These are phyloP conservation scores for Stichodactyla helianthus DNA, from an alignment of 64 coral and sea anemone species.

Conservation along the genomic window DNA sequence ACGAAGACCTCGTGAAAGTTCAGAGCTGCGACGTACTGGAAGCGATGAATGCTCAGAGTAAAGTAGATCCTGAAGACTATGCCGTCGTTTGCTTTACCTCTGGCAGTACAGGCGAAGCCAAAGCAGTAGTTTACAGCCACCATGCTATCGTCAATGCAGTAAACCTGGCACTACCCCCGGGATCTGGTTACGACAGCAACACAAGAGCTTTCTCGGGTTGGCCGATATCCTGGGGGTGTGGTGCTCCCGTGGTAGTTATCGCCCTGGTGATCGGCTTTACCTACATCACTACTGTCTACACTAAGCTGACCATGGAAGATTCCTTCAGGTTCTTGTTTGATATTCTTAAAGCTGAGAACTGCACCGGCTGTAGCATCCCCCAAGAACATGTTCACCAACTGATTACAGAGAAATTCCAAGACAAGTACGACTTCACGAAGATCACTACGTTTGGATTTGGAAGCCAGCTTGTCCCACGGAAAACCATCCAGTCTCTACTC, in stretches of 20 bases:
- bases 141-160: background rate
- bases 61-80: conserved; percentile 13
- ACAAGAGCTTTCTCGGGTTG: background rate
- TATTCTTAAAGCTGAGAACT: background rate
- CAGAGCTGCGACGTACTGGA: background rate
- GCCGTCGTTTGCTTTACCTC: conserved; percentile 8
- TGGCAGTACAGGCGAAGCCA: conserved; percentile 14
- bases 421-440: conserved; percentile 2
- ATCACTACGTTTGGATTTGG: background rate
- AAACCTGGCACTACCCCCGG: background rate
- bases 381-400: conserved; percentile 7
- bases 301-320: background rate
- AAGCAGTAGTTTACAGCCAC: conserved; percentile 8
- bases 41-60: background rate
- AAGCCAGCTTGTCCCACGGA: background rate
- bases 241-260: background rate
- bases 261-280: conserved; percentile 2
- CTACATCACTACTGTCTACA: conserved; percentile 6
- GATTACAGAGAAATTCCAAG: background rate
- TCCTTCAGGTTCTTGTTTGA: conserved; percentile 7
- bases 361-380: background rate
- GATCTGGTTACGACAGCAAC: background rate
- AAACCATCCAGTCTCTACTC: background rate
- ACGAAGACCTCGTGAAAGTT: background rate
- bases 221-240: conserved; percentile 15